Evolutionary conservation across 1,140 invertebrate species (phyloP), one percentile per base, ranked within the genome.

Genomic region (Lucilia sericata): DNA sequence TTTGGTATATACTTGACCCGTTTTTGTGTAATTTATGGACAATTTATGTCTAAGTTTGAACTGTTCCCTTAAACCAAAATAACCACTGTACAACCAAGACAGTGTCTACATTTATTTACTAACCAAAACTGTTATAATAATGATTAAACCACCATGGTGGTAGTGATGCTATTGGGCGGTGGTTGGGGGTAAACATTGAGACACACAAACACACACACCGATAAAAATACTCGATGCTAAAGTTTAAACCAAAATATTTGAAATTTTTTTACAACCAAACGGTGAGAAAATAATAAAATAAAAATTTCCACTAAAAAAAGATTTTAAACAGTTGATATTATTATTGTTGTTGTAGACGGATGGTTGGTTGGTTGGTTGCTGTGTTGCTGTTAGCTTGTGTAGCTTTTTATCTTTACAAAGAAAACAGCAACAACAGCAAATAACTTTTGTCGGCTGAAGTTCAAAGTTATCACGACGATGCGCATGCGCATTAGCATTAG

Each of bases 381-480:
- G 2, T n/a, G 42, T 42, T 42, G 10, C 10, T 30, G 25, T 42
- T 42, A 5, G 42, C 42, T 42, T 42, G 42, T 42, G 42, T 42
- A 42, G 42, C 42, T 42, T 42, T 42, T 42, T 42, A 42, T 42
- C 42, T 60, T 60, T 60, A 60, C 13, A 60, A 42, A 17, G 0
- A 60, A 60, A 60, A 60, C 55, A 60, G 14, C 55, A 60, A 60
- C 14, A 17, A 70, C 19, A 10, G 10, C 19, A 21, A 70, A 21
- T 21, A 19, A 49, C 34, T n/a, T 34, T 82, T 84, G 84, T 84
- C 84, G 84, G 84, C 84, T 84, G 78, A 84, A 84, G 65, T 82
- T 84, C 84, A 84, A 84, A 84, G 84, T 84, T 80, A 78, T 70
- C 76, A 80, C 76, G 76, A 80, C 76, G 76, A 80, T 80, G 76